These are phyloP conservation scores for Atethmia centrago DNA, from an alignment of 2,888 invertebrate genomes.

Conservation along the genomic window DNA sequence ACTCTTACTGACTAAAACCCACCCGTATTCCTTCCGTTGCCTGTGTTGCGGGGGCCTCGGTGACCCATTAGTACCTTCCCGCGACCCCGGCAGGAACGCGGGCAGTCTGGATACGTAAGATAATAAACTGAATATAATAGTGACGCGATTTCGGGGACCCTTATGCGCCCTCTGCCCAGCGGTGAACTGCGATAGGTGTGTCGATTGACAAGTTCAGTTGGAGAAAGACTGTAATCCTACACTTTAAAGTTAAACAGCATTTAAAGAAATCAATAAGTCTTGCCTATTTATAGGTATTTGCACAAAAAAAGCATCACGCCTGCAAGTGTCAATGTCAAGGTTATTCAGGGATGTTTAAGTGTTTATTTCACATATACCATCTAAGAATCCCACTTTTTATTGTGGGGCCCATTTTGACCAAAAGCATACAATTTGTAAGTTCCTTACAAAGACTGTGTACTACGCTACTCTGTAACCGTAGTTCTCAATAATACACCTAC, in stretches of 20 bases:
- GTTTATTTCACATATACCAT: not conserved
- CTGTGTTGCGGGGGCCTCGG: too few species aligned
- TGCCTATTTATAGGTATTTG: too few species aligned
- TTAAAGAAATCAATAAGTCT: too few species aligned
- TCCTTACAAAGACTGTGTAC: not conserved
- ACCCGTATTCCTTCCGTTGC: too few species aligned
- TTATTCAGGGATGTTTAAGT: not conserved
- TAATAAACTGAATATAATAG: not conserved
- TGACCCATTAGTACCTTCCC: too few species aligned
- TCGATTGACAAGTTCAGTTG: not conserved
- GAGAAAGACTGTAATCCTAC: not conserved
- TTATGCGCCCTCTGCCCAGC: not conserved
- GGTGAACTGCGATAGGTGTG: not conserved
- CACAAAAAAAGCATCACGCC: not conserved
- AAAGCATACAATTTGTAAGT: not conserved
- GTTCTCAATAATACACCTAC: slow-evolving; percentile 1
- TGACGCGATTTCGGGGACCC: not conserved
- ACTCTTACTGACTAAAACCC: too few species aligned
- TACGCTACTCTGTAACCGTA: not conserved
- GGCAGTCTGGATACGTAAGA: not conserved
- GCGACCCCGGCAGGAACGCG: too few species aligned
- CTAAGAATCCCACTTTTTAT: not conserved
- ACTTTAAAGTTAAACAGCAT: not conserved
- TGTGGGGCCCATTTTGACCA: not conserved
- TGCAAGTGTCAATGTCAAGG: too few species aligned